Conservation (phyloP, 2,888 invertebrate species). For the Aspidiotus destructor region DNA sequence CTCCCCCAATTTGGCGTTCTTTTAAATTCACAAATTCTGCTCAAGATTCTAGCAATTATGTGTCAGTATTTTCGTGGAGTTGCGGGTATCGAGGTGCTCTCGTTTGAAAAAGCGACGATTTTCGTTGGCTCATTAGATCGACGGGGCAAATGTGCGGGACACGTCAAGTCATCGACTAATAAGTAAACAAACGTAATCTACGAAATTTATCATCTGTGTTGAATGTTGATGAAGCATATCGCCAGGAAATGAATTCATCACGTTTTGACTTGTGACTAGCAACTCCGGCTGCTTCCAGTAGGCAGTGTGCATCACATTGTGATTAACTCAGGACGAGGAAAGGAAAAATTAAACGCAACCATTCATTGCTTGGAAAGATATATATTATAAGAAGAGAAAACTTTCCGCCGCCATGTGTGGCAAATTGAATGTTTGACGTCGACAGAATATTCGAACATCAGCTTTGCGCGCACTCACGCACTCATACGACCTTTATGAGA, state of each 20-base stretch:
- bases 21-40: too few species aligned
- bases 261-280: constrained; percentile 15
- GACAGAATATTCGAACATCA: too few species aligned
- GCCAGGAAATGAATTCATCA: constrained; percentile 32
- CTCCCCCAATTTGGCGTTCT: too few species aligned
- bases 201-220: constrained; percentile 26
- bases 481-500: background rate
- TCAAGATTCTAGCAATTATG: too few species aligned
- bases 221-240: constrained; percentile 31
- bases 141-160: background rate
- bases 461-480: too few species aligned
- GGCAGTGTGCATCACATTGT: background rate
- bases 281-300: background rate
- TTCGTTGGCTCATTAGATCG: constrained; percentile 10
- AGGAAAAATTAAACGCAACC: too few species aligned
- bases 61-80: too few species aligned
- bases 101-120: background rate
- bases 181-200: constrained; percentile 29
- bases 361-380: too few species aligned
- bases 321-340: background rate
- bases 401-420: constrained; percentile 25
- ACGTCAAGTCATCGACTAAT: constrained; percentile 23
- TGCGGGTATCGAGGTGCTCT: background rate
- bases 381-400: constrained; percentile 2
- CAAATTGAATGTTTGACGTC: constrained; percentile 14